Evolutionary conservation across 1,140 invertebrate genomes (phyloP).

Genomic region (Meloidogyne hapla): DNA sequence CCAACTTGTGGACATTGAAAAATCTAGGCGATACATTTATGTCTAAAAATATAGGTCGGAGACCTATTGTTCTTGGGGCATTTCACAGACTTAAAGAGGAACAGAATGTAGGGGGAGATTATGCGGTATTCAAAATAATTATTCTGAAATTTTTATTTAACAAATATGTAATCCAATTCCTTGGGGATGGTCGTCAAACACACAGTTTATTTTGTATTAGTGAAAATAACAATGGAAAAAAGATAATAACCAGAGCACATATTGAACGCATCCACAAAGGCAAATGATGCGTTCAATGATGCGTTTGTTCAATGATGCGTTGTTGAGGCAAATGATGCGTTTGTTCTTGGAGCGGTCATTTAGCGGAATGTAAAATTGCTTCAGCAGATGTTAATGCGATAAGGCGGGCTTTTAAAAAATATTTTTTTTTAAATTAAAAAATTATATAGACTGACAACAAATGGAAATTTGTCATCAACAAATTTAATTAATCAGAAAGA

Average conservation of each 20-base stretch:
- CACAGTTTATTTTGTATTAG: constrained; percentile 53
- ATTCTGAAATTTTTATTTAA: constrained; percentile 13
- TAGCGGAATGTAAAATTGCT: constrained; percentile 59
- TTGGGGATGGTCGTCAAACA: constrained; percentile 45
- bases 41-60: constrained; percentile 51
- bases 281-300: constrained; percentile 57
- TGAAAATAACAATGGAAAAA: constrained; percentile 35
- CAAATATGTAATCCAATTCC: constrained; percentile 59
- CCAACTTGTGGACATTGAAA: constrained; percentile 62
- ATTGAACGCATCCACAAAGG: constrained; percentile 58
- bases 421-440: neutral
- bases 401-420: neutral
- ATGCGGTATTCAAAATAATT: constrained; percentile 44
- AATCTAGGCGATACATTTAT: constrained; percentile 60
- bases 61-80: constrained; percentile 57
- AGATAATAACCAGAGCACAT: constrained; percentile 34
- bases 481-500: neutral
- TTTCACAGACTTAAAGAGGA: constrained; percentile 53
- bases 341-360: constrained; percentile 60
- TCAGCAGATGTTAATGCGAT: neutral
- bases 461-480: constrained; percentile 1
- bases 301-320: constrained; percentile 61
- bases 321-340: constrained; percentile 56
- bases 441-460: constrained; percentile 29
- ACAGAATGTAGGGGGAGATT: constrained; percentile 58